These are phyloP conservation scores for Macropodus opercularis DNA, from an alignment of 2,797 vertebrate genomes.

Conservation along the genomic window DNA sequence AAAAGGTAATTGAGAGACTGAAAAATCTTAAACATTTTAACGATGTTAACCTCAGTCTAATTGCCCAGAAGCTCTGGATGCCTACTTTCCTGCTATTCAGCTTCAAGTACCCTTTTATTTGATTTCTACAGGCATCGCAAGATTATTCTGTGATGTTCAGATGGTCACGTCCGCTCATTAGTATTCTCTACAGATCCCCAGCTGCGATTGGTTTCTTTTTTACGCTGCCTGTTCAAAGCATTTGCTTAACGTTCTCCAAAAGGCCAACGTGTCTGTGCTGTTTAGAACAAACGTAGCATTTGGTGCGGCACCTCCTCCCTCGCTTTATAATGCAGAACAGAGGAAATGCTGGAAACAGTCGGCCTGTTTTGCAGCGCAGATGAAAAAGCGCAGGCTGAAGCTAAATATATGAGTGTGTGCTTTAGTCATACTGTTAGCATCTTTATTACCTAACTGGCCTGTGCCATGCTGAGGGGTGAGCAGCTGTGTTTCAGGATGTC, in stretches of 20 bases:
- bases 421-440: conserved; percentile 40
- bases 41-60: conserved; percentile 36
- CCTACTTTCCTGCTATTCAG: conserved; percentile 13
- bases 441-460: conserved; percentile 44
- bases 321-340: conserved; percentile 12
- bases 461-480: conserved; percentile 51
- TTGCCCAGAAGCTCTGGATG: conserved; percentile 28
- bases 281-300: conserved; percentile 59
- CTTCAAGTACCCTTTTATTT: conserved; percentile 42
- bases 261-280: conserved; percentile 58
- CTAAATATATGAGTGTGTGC: conserved; percentile 28
- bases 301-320: conserved; percentile 35
- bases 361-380: conserved; percentile 16
- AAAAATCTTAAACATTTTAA: conserved; percentile 62
- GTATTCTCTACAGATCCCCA: conserved; percentile 46
- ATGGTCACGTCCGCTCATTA: conserved; percentile 45
- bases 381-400: conserved; percentile 35
- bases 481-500: conserved; percentile 81
- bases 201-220: conserved; percentile 50
- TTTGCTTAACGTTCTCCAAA: conserved; percentile 64
- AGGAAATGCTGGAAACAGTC: conserved; percentile 16
- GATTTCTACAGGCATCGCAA: conserved; percentile 30
- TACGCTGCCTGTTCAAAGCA: conserved; percentile 43
- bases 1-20: conserved; percentile 55
- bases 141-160: conserved; percentile 42